phyloP scores from a whole-genome alignment of 2,888 invertebrate species.

The Hanleya hanleyi region DNA sequence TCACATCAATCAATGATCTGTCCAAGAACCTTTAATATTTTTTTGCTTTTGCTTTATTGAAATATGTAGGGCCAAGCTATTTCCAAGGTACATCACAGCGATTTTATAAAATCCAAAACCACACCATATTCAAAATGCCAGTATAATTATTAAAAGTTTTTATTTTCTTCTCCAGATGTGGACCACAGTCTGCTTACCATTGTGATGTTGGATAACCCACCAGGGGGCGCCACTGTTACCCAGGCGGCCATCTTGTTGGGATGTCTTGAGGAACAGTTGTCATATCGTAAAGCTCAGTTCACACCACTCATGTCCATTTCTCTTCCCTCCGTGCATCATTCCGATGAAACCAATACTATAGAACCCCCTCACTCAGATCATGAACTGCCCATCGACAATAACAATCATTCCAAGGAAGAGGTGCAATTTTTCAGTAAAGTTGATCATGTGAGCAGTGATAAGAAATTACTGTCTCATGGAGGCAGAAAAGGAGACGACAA shows the following conservation, averaged over 20 bases:
- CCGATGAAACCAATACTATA: neutral
- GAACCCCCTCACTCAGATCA: too few species aligned
- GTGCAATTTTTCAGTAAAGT: too few species aligned
- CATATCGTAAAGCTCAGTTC: slow-evolving; percentile 50
- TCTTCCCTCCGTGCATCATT: neutral
- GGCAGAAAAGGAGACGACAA: too few species aligned
- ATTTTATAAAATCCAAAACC: too few species aligned
- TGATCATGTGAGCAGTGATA: too few species aligned
- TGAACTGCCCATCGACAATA: neutral
- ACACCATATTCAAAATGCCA: too few species aligned
- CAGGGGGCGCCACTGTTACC: neutral
- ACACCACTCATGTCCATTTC: slow-evolving; percentile 45
- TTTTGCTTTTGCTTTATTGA: too few species aligned
- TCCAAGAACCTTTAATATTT: too few species aligned
- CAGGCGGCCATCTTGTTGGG: slow-evolving; percentile 43
- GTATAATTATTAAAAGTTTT: neutral
- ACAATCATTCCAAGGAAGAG: neutral
- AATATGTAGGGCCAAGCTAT: too few species aligned
- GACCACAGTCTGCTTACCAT: slow-evolving; percentile 61
- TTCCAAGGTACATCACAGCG: too few species aligned
- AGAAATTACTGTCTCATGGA: too few species aligned
- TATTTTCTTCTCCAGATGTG: slow-evolving; percentile 47
- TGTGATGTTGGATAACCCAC: slow-evolving; percentile 23
- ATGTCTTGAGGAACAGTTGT: slow-evolving; percentile 54
- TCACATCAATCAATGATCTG: too few species aligned